A percentile compares a stretch with the other conserved stretches of the same genome.
Evolutionary conservation across 2,113 vertebrate species (phyloP).

Genomic region (Cottus gobio): DNA sequence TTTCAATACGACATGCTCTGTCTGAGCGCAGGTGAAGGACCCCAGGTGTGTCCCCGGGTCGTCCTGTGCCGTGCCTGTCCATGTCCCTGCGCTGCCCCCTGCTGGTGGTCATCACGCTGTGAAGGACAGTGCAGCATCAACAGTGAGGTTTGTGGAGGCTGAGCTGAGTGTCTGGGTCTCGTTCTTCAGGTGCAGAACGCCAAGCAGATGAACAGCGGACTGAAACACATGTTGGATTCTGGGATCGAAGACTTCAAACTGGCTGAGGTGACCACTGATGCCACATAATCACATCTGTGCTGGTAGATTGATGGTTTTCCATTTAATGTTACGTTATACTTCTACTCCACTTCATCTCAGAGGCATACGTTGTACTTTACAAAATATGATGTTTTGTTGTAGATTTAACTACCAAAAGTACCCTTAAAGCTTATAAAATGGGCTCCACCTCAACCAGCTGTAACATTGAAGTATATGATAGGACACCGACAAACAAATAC

Average conservation of each 20-base stretch:
- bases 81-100: not conserved
- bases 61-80: not conserved
- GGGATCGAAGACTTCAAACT: slow-evolving; percentile 94
- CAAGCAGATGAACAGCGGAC: slow-evolving; percentile 98
- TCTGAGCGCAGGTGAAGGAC: not conserved
- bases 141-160: not conserved
- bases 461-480: no score
- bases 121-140: not conserved
- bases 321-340: no score
- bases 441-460: no score
- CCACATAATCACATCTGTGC: not conserved
- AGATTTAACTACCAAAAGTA: no score
- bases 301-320: no score
- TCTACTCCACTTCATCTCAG: no score
- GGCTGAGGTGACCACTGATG: slow-evolving; percentile 86
- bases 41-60: not conserved
- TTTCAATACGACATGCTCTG: no score
- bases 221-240: slow-evolving; percentile 95
- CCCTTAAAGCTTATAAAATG: no score
- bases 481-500: no score
- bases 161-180: not conserved
- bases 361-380: no score
- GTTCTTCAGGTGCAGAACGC: slow-evolving; percentile 96
- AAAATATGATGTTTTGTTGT: no score
- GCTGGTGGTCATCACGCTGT: not conserved